phyloP scores from a whole-genome alignment of 1,140 invertebrate genomes.

The Bombus impatiens region DNA sequence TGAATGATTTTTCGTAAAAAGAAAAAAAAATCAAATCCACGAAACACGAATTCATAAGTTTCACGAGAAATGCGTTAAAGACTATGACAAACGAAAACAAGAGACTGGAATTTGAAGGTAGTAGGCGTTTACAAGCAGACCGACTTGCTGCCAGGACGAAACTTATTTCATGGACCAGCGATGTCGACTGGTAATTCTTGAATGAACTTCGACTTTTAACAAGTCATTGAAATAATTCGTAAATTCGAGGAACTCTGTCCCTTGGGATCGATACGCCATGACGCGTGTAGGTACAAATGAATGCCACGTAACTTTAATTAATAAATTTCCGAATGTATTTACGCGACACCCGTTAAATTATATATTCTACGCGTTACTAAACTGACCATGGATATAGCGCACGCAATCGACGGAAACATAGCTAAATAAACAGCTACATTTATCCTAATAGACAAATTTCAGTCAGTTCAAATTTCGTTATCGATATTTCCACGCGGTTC shows the following conservation, averaged over 20 bases:
- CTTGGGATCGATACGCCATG: neutral
- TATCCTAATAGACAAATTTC: neutral
- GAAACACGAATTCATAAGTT: too few relatives aligned
- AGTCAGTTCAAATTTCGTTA: conserved; percentile 2
- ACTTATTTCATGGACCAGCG: conserved; percentile 39
- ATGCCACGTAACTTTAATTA: conserved; percentile 9
- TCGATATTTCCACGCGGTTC: neutral
- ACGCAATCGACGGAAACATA: too few relatives aligned
- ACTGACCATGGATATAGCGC: neutral
- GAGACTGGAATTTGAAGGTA: too few relatives aligned
- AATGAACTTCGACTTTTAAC: conserved; percentile 62
- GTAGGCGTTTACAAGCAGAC: too few relatives aligned
- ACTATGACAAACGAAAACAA: too few relatives aligned
- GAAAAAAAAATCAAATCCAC: too few relatives aligned
- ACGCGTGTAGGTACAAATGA: neutral
- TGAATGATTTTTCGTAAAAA: too few relatives aligned
- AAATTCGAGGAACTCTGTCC: conserved; percentile 13
- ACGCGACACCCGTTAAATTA: neutral
- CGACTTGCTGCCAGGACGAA: neutral
- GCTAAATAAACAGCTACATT: conserved; percentile 10
- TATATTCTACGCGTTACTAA: neutral
- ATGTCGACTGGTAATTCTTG: neutral
- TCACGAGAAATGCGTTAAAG: too few relatives aligned
- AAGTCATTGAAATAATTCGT: conserved; percentile 10
- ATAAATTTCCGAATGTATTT: neutral